Percentiles rank a stretch among this genome's conserved stretches.
Evolutionary conservation across 2,888 invertebrate species (phyloP).

Genomic region (Boloria euphrosyne): DNA sequence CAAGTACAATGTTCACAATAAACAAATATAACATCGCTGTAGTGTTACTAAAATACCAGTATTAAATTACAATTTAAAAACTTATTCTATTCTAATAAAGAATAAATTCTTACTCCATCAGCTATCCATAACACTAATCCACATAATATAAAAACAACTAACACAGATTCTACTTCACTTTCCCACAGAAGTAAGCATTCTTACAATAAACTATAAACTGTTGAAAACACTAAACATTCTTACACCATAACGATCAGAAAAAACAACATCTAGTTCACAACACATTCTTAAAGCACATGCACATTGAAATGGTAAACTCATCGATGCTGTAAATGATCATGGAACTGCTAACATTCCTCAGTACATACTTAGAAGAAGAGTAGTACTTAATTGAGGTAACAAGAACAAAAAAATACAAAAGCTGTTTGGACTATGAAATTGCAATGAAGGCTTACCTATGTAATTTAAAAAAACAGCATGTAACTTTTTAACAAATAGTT

Average conservation of each 20-base stretch:
- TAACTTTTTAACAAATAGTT: no score
- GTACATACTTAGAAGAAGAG: not conserved
- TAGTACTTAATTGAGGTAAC: no score
- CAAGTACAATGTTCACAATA: not conserved
- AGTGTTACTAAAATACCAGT: no score
- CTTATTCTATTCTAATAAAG: no score
- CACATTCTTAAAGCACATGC: conserved; percentile 16
- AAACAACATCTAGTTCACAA: conserved; percentile 1
- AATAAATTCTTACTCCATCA: not conserved
- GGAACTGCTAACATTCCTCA: conserved; percentile 9
- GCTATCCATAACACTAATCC: not conserved
- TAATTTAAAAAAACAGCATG: no score
- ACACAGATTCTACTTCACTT: conserved; percentile 2
- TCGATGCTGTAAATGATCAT: conserved; percentile 3
- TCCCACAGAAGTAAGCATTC: conserved; percentile 8
- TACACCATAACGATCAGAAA: not conserved
- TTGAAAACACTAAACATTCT: not conserved
- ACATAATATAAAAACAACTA: not conserved
- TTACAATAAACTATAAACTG: not conserved
- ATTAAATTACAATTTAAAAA: no score
- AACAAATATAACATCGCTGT: no score
- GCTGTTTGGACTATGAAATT: not conserved
- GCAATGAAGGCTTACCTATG: not conserved
- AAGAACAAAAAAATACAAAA: not conserved
- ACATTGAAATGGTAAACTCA: not conserved